Evolutionary conservation across 2,113 vertebrate genomes (phyloP).

Genomic region (Podarcis muralis): DNA sequence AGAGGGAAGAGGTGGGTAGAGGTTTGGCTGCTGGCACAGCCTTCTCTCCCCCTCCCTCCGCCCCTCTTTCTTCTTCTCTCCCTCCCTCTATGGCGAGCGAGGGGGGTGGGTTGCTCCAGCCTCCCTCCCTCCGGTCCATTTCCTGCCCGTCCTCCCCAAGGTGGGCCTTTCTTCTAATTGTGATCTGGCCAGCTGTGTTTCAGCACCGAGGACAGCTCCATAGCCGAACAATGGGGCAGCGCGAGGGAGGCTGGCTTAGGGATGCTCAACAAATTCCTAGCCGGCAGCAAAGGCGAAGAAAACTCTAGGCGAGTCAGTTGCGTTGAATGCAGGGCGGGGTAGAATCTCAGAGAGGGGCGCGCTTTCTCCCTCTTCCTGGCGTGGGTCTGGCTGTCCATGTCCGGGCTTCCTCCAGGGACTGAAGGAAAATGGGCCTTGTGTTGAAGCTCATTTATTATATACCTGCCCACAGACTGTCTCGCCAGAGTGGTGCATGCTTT

Average conservation of each 20-base stretch:
- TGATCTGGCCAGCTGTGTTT: constrained; percentile 23
- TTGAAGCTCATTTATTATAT: too few relatives aligned
- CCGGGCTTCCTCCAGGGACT: background rate
- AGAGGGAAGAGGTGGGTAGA: background rate
- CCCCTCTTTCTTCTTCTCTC: too few relatives aligned
- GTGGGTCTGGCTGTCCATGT: background rate
- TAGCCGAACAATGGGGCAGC: constrained; percentile 40
- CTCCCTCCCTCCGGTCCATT: background rate
- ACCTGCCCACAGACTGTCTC: too few relatives aligned
- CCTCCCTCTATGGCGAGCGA: too few relatives aligned
- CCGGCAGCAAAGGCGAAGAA: background rate
- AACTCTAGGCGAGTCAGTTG: background rate
- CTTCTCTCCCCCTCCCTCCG: background rate
- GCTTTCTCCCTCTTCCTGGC: too few relatives aligned
- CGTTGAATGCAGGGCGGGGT: background rate
- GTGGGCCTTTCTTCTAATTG: constrained; percentile 9
- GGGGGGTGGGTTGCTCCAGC: background rate
- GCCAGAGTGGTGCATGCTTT: too few relatives aligned
- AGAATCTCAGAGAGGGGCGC: background rate
- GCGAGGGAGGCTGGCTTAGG: background rate
- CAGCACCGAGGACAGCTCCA: constrained; percentile 74
- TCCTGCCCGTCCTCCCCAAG: background rate
- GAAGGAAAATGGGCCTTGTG: background rate
- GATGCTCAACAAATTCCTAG: constrained; percentile 17
- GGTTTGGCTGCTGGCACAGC: background rate